A percentile compares a stretch with the other conserved stretches of the same genome.
Conservation (phyloP, 2,888 invertebrate genomes). For the Epinotia brunnichana region DNA sequence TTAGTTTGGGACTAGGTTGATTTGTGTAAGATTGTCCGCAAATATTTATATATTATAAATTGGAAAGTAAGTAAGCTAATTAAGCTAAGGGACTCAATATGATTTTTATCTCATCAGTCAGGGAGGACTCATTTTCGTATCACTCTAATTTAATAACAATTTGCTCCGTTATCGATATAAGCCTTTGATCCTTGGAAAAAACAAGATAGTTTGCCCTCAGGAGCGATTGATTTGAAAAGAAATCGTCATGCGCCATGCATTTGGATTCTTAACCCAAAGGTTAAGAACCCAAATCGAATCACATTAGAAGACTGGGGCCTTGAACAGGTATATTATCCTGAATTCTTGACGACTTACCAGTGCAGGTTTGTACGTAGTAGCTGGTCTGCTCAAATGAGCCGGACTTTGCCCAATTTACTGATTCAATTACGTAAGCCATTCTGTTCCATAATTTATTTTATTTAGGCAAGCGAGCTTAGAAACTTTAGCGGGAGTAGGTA, state of each 20-base stretch:
- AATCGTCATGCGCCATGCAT: neutral
- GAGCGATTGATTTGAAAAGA: neutral
- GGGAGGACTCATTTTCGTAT: no score
- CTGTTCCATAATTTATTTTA: constrained; percentile 35
- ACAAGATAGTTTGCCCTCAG: neutral
- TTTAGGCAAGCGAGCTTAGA: constrained; percentile 29
- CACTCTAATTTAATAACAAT: no score
- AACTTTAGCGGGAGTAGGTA: constrained; percentile 1
- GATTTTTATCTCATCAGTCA: no score
- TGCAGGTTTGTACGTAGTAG: neutral
- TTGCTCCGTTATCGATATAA: no score
- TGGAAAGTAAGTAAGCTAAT: no score
- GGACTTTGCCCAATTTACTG: constrained; percentile 33
- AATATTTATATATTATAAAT: no score
- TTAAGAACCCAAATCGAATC: neutral
- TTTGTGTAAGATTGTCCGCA: no score
- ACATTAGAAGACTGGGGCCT: neutral
- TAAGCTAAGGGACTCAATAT: no score
- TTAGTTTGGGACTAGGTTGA: no score
- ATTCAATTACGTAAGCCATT: constrained; percentile 41
- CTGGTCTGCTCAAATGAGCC: constrained; percentile 2
- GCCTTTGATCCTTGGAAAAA: neutral
- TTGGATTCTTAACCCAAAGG: no score
- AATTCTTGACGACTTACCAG: neutral
- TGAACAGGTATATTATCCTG: neutral